These are phyloP conservation scores for Noctua pronuba DNA, from an alignment of 2,888 invertebrate genomes.

Conservation along the genomic window DNA sequence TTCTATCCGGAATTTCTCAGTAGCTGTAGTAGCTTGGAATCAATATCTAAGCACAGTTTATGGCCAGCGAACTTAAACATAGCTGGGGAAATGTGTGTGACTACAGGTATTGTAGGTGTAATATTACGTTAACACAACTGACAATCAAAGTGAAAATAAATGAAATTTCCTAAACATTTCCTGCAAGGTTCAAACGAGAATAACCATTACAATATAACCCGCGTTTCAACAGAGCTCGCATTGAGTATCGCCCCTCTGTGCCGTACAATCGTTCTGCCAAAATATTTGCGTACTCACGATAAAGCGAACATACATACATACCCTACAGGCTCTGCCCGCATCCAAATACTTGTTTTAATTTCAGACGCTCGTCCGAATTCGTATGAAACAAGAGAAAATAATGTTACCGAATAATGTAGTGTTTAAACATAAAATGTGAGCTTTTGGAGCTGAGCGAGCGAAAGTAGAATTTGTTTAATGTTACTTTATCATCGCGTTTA, in stretches of 20 bases:
- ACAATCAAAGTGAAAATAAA: not conserved
- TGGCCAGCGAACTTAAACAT: not conserved
- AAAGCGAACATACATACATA: slow-evolving; percentile 17
- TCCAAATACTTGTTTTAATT: slow-evolving; percentile 53
- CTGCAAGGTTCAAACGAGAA: not conserved
- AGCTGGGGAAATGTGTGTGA: not conserved
- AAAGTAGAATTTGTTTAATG: not conserved
- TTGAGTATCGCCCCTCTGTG: slow-evolving; percentile 1
- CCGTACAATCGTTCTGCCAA: slow-evolving; percentile 20
- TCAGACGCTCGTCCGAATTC: slow-evolving; percentile 18
- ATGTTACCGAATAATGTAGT: slow-evolving; percentile 31
- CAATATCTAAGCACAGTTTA: not conserved
- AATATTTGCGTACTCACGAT: slow-evolving; percentile 39
- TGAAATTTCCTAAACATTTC: not conserved
- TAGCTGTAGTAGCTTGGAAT: not conserved
- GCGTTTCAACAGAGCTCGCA: not conserved
- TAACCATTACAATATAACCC: slow-evolving; percentile 6
- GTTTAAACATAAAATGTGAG: slow-evolving; percentile 25
- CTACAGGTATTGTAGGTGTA: not conserved
- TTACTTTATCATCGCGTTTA: slow-evolving; percentile 2
- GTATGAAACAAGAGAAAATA: slow-evolving; percentile 37
- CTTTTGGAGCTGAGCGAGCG: slow-evolving; percentile 1
- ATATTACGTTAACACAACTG: not conserved
- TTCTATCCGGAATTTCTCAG: not conserved
- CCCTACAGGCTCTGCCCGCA: slow-evolving; percentile 37